Percentiles rank a stretch among this genome's conserved stretches.
These are phyloP conservation scores for Tragulus kanchil DNA, from an alignment of 2,113 vertebrate genomes.

Conservation along the genomic window DNA sequence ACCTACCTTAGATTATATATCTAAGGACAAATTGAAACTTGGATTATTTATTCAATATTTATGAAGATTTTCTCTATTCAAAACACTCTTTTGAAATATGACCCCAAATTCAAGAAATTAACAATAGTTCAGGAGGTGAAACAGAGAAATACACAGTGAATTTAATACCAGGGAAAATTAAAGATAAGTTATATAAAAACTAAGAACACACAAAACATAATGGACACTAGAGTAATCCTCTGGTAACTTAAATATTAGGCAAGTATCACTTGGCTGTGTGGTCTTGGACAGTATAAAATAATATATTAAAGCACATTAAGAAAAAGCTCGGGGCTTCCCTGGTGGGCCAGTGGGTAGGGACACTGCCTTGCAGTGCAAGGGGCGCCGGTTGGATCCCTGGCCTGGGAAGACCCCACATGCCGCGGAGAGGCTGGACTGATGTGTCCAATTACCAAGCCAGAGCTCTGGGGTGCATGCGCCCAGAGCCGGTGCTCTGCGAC, in stretches of 20 bases:
- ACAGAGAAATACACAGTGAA: neutral
- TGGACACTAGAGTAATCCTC: neutral
- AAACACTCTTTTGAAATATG: neutral
- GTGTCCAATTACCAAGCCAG: no score
- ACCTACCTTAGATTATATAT: neutral
- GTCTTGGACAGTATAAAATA: neutral
- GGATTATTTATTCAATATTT: slow-evolving; percentile 22
- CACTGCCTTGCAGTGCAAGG: no score
- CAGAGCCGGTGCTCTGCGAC: no score
- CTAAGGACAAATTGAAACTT: neutral
- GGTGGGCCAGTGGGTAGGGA: no score
- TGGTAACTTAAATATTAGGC: neutral
- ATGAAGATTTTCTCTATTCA: neutral
- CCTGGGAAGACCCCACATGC: no score
- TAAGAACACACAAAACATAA: neutral
- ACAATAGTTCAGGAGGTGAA: neutral
- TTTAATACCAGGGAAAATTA: neutral
- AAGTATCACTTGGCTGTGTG: neutral
- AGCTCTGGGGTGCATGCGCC: no score
- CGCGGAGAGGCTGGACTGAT: no score
- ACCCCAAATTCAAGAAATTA: neutral
- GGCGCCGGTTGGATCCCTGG: no score
- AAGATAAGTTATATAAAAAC: slow-evolving; percentile 40
- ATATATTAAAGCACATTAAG: neutral
- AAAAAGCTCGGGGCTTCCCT: neutral